Base-by-base conservation (phyloP, 2,113 vertebrate genomes). In the Nipponia nippon region DNA sequence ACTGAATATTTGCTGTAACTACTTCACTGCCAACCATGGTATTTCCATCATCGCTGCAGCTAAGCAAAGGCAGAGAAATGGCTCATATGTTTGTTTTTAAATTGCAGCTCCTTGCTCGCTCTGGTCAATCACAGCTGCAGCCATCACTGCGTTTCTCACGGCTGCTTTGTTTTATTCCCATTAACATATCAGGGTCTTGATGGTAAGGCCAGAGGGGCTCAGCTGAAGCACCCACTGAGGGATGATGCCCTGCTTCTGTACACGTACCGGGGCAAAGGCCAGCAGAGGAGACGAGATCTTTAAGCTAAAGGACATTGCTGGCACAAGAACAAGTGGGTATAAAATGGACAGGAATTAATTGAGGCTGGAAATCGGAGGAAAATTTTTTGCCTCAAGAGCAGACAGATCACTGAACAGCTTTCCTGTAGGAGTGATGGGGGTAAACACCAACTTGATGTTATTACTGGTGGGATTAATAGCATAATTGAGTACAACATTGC, bases 341-440 rank as follows among this genome's bases (percentile, higher is more conserved):
- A 15, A 79, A 82, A 19, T 0, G 15, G 78, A 58, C 70, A 36
- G 40, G 71, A 76, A 90, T 59, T 40, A 79, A 76, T 0, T 8
- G 26, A 79, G 75, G 55, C 2, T 85, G 75, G 61, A 71, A 97
- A 94, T n/a, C 2, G 15, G 70, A 83, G 66, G 56, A 13, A 76
- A 73, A n/a, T 36, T 7, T 46, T 81, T 55, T 90, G 89, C 89
- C 95, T 90, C 0, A 7, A 95, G 95, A 97, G 89, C 89, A 97
- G 83, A 32, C 89, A 67, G 93, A 97, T 80, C 95, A 94, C 22
- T 38, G 44, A 90, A 89, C 96, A 97, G 96, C 95, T 94, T 97
- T 90, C 27, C 86, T 2, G 86, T 96, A 58, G 96, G 95, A 96
- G 95, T 29, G 91, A 46, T 47, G 79, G 95, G 90, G 95, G 91